Evolutionary conservation across 2,113 vertebrate species (phyloP).

Genomic region (Trogon melanurus): DNA sequence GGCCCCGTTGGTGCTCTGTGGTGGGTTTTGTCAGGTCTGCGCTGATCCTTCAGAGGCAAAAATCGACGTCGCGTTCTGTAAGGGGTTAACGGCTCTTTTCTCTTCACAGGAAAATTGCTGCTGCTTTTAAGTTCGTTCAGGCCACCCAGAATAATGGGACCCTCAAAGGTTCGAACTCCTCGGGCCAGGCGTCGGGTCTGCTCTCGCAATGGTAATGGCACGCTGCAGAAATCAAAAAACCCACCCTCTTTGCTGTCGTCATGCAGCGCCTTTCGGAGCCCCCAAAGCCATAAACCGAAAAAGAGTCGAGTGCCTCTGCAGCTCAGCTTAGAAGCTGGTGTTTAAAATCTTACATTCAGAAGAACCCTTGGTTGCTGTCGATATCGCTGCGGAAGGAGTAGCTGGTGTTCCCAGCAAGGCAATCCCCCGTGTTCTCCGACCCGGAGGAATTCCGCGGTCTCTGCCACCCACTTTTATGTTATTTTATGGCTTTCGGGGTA

Average conservation of each 20-base stretch:
- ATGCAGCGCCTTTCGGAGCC: background rate
- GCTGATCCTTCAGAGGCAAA: background rate
- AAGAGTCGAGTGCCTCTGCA: background rate
- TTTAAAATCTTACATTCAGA: background rate
- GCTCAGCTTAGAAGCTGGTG: background rate
- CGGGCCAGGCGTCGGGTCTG: slow-evolving; percentile 88
- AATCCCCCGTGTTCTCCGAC: background rate
- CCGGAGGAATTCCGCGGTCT: background rate
- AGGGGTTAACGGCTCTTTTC: slow-evolving; percentile 18
- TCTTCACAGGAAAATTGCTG: slow-evolving; percentile 93
- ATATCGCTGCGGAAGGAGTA: background rate
- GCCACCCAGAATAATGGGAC: slow-evolving; percentile 94
- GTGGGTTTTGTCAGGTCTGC: background rate
- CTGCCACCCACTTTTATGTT: background rate
- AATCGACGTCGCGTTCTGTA: background rate
- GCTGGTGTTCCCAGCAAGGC: background rate
- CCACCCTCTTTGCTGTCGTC: background rate
- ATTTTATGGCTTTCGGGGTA: background rate
- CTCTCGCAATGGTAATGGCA: slow-evolving; percentile 92
- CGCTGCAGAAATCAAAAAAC: background rate
- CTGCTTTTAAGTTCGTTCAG: slow-evolving; percentile 95
- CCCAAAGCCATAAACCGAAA: background rate
- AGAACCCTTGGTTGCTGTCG: background rate
- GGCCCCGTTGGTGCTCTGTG: background rate
- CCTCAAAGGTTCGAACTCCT: slow-evolving; percentile 90